A percentile compares a stretch with the other conserved stretches of the same genome.
These are phyloP conservation scores for Scaptodrosophila lebanonensis DNA, from an alignment of 1,140 invertebrate species.

Conservation along the genomic window DNA sequence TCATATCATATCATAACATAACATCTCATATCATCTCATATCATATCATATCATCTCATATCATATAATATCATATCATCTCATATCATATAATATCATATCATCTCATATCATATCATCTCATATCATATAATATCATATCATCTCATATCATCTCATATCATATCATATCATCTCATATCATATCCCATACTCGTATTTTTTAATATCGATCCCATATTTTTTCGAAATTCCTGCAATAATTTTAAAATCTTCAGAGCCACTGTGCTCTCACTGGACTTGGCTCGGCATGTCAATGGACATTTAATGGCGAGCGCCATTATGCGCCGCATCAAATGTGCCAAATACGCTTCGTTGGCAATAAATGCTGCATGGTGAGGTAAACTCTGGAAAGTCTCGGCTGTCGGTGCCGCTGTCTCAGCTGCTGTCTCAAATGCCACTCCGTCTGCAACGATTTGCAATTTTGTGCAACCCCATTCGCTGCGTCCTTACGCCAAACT, in stretches of 20 bases:
- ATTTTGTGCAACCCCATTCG: constrained; percentile 49
- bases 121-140: too few relatives aligned
- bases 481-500: constrained; percentile 27
- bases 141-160: too few relatives aligned
- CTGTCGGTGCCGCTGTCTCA: constrained; percentile 20
- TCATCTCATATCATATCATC: too few relatives aligned
- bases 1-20: too few relatives aligned
- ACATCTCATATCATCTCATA: too few relatives aligned
- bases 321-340: constrained; percentile 73
- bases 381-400: constrained; percentile 30
- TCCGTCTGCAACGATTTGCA: constrained; percentile 58
- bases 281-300: constrained; percentile 63
- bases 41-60: too few relatives aligned
- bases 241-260: neutral
- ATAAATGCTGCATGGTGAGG: constrained; percentile 68
- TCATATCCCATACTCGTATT: too few relatives aligned
- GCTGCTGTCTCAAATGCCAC: constrained; percentile 17
- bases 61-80: too few relatives aligned
- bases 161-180: too few relatives aligned
- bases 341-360: constrained; percentile 74
- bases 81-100: too few relatives aligned
- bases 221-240: too few relatives aligned
- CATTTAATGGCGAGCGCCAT: constrained; percentile 72
- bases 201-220: too few relatives aligned
- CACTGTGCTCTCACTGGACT: constrained; percentile 44